phyloP scores from a whole-genome alignment of 2,113 vertebrate species.

The Anseranas semipalmata region DNA sequence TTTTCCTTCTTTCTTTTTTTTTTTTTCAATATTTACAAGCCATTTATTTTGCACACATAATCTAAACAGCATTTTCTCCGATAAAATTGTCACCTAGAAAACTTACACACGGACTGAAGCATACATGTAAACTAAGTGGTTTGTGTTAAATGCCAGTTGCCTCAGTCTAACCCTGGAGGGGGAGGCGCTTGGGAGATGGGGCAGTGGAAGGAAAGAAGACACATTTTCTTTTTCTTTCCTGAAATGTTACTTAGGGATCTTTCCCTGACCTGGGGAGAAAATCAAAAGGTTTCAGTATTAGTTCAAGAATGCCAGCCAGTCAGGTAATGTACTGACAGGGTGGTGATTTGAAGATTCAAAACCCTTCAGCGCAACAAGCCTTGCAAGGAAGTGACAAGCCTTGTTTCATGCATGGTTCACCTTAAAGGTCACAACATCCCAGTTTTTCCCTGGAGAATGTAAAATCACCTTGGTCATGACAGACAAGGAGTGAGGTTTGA shows the following conservation, averaged over 20 bases:
- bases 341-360: neutral
- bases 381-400: neutral
- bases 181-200: neutral
- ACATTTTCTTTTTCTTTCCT: neutral
- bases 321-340: neutral
- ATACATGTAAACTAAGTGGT: neutral
- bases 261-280: neutral
- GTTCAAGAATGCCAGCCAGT: neutral
- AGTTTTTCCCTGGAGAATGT: neutral
- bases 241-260: neutral
- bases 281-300: neutral
- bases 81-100: constrained; percentile 35
- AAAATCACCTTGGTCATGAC: neutral
- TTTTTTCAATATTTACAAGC: constrained; percentile 22
- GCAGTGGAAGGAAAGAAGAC: neutral
- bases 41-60: constrained; percentile 38
- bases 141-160: neutral
- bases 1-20: neutral
- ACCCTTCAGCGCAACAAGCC: neutral
- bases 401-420: neutral
- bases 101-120: constrained; percentile 16
- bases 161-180: neutral
- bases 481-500: neutral
- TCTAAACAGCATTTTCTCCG: neutral
- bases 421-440: neutral